Percentiles rank a stretch among this genome's conserved stretches.
phyloP scores from a whole-genome alignment of 2,113 vertebrate species.

The Vombatus ursinus region DNA sequence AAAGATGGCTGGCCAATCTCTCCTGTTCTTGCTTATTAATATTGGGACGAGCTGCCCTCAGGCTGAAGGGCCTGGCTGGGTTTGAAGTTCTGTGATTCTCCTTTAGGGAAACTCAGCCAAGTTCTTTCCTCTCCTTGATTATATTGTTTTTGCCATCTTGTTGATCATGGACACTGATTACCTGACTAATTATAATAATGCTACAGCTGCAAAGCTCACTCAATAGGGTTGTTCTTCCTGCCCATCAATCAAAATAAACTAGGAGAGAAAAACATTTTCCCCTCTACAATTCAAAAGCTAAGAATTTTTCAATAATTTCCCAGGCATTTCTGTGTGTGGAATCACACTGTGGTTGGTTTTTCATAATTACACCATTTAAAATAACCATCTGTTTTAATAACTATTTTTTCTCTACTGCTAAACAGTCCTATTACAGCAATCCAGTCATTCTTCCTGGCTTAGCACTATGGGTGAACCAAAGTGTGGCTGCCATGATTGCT shows the following conservation, averaged over 20 bases:
- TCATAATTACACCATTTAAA: neutral
- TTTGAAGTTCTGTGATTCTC: neutral
- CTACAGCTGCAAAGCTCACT: neutral
- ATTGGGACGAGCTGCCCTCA: neutral
- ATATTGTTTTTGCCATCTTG: neutral
- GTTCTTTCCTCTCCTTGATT: neutral
- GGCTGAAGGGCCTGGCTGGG: neutral
- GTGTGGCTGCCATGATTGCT: neutral
- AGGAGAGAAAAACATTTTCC: neutral
- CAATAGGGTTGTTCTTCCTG: neutral
- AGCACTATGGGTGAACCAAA: neutral
- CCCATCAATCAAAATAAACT: neutral
- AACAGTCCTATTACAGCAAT: neutral
- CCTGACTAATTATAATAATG: neutral
- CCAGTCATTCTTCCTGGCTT: neutral
- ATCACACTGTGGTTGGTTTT: neutral
- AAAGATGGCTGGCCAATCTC: neutral
- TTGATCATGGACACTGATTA: neutral
- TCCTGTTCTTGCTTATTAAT: neutral
- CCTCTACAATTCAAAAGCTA: neutral
- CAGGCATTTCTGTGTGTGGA: neutral
- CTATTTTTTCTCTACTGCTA: neutral
- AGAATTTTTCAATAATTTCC: neutral
- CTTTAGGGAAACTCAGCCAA: neutral
- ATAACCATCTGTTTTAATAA: neutral